Base-by-base conservation (phyloP, 2,888 invertebrate genomes). In the Trachelus stipa region DNA sequence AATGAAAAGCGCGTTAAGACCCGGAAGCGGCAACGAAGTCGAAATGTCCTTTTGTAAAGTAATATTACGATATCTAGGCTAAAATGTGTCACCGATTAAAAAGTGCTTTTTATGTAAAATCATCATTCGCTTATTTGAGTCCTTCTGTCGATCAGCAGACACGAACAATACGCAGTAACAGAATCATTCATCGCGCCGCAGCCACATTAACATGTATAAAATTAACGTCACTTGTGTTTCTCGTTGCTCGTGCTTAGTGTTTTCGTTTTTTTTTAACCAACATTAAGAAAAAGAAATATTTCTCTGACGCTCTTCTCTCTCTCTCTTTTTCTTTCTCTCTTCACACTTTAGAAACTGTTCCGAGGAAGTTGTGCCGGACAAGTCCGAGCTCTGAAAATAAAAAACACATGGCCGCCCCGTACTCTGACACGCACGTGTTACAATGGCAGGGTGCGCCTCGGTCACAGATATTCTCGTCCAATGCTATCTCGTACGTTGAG, bases 341-440 rank as follows among this genome's bases (percentile, higher is more conserved):
- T 75, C 69, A 76, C 79, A 56, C 56, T 56, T 56, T 83, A 90
- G 90, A 90, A 90, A 89, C 87, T 89, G 87, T 86, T 90, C 90
- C 77, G 87, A 88, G 82, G 90, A 87, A 82, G 87, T 87, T 81
- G 85, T 90, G 82, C 88, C 89, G 81, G 88, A 87, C 80, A 89
- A 88, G 84, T 86, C 87, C 81, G 87, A 90, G 76, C 81, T 85
- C 80, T 87, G 81, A 85, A 83, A 81, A 78, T 31, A 31, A 33
- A 69, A 15, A 31, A 71, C 30, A 56, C 56, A 56, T 56, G 56
- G 56, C 56, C 15, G 56, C 56, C 23, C 2, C 23, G 56, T 56
- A 56, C 56, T 56, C 23, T 9, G 23, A 56, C 56, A 23, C 56
- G 9, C 23, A 56, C 56, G 56, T 56, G 56, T 9, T 56, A 23